Evolutionary conservation across 1,140 invertebrate species (phyloP), one percentile per base, ranked within the genome.

Genomic region (Camponotus pennsylvanicus): DNA sequence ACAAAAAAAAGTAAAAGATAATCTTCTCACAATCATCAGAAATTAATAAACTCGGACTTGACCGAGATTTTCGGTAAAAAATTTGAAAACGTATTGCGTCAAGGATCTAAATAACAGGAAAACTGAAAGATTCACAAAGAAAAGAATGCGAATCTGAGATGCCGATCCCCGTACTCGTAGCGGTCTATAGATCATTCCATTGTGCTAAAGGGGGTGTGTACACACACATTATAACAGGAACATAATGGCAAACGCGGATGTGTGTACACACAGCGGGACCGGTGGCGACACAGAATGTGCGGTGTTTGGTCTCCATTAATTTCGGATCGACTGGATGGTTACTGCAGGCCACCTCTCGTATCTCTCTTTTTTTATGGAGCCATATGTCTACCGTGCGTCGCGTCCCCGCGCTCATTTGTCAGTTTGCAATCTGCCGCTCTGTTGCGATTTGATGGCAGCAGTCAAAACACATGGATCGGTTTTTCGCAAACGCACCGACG

Each of bases 261-360:
- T 92, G 90, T 93, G 92, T 92, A 92, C 91, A 93, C 90, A 92
- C 92, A 92, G 79, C 78, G 86, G 92, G 92, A 88, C 90, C 85
- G 75, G 32, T 69, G 79, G 67, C 87, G 87, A 92, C 85, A 89
- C 90, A 92, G 88, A 92, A 92, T 92, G 92, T 92, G 92, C 89
- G 93, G 92, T 94, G 92, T 94, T 94, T 94, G 92, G 92, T 94
- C 93, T 93, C 93, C 93, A 94, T 94, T 94, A 94, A 94, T 94
- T 93, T 94, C 90, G 93, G 92, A 94, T 94, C 92, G 92, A 92
- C 89, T 87, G 71, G 84, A 90, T 91, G 90, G 90, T 93, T 88
- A 66, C 90, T 89, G 71, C 83, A 86, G 89, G 89, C 87, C 78
- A 87, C 70, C 90, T 91, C 86, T 85, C 59, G 70, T 91, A 88